phyloP scores from a whole-genome alignment of 2,797 vertebrate species.

The Allobates femoralis region DNA sequence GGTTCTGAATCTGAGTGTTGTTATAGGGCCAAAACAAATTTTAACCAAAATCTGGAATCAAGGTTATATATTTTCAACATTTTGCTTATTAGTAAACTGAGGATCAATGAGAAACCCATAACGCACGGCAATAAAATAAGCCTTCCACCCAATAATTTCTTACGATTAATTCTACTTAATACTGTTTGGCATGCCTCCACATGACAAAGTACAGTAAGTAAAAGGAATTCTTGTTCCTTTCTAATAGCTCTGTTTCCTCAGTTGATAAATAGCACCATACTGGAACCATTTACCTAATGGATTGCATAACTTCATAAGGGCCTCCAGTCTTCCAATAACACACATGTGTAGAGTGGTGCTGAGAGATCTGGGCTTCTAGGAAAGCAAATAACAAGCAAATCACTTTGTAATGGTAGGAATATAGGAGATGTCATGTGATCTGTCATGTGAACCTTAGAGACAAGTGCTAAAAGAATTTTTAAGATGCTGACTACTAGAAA shows the following conservation, averaged over 20 bases:
- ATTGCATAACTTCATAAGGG: background rate
- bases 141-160: background rate
- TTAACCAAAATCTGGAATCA: background rate
- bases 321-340: background rate
- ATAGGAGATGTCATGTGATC: background rate
- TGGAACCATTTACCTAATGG: background rate
- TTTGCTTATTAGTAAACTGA: background rate
- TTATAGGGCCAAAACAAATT: background rate
- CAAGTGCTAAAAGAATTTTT: background rate
- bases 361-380: background rate
- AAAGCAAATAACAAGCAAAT: background rate
- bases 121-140: background rate
- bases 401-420: background rate
- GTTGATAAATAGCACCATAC: constrained; percentile 6
- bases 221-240: background rate
- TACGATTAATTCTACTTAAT: background rate
- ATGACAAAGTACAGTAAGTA: background rate
- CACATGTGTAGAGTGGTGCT: background rate
- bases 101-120: background rate
- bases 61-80: background rate
- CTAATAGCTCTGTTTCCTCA: constrained; percentile 1
- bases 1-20: background rate
- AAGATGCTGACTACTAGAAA: background rate
- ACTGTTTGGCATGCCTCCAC: background rate
- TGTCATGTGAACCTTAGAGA: background rate